Evolutionary conservation across 2,113 vertebrate genomes (phyloP), one percentile per base, ranked within the genome.

Genomic region (Bujurquina vittata): DNA sequence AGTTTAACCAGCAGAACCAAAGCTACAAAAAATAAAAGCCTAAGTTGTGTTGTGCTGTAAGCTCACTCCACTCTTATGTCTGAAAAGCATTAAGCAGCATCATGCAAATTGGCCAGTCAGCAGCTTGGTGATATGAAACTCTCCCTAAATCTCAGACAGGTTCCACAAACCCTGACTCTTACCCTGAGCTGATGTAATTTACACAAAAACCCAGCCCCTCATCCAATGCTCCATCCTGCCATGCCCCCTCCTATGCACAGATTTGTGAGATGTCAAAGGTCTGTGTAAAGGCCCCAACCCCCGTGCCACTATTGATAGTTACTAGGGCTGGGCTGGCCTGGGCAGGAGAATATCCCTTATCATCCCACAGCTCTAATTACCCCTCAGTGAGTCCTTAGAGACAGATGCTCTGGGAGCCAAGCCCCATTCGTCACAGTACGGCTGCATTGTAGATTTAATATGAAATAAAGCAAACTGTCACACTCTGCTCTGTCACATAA

Each of bases 341-440:
- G 31, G 31, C 31, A 5, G 80, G 72, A 86, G 88, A 92, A 89
- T 87, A 86, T 91, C 85, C 83, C 84, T 81, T 81, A 92, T 93
- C 89, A 87, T 89, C 91, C 89, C 89, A 77, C 60, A 87, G 90
- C 92, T 92, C 86, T 93, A 92, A 93, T 93, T 91, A 91, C 89
- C 91, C 93, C 92, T 92, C 88, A 91, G 86, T 91, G 91, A 85
- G 88, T 90, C 93, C 91, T 86, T 69, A 10, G 91, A 92, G 90
- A 91, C 94, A 95, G 93, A 94, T 93, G 94, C 94, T 89, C 73
- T 33, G 84, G 78, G 74, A 94, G 85, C 92, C 91, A 94, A 95
- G 90, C 93, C 89, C 85, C 91, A 95, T 95, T 94, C 88, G 94
- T 94, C 94, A 95, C 94, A 92, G 88, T 91, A 29, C n/a, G 89